Percentiles rank a stretch among this genome's conserved stretches.
These are phyloP conservation scores for Helicolenus hilgendorfi DNA, from an alignment of 2,797 vertebrate species.

Conservation along the genomic window DNA sequence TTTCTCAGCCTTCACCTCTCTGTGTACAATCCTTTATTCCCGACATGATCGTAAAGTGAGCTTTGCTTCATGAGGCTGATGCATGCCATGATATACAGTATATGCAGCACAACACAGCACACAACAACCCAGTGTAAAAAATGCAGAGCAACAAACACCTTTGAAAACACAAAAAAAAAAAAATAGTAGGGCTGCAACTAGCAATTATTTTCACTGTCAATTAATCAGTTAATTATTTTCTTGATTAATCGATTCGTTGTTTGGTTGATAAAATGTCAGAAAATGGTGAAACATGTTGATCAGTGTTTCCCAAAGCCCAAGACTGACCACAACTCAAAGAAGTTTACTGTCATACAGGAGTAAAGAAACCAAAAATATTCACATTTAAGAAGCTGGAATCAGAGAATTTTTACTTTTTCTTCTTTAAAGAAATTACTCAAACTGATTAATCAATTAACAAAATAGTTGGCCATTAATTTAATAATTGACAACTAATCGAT, in stretches of 20 bases:
- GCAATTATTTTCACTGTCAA: no score
- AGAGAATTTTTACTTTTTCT: no score
- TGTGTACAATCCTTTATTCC: background rate
- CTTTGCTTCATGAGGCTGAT: background rate
- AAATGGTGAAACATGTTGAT: background rate
- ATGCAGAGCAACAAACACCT: background rate
- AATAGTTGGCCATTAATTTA: no score
- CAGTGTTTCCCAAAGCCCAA: background rate
- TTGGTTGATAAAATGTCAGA: background rate
- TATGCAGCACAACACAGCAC: background rate
- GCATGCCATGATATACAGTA: background rate
- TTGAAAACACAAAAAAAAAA: background rate
- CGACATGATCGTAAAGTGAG: background rate
- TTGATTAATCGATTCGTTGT: no score
- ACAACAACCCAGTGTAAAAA: background rate
- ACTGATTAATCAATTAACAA: no score
- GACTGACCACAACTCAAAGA: no score
- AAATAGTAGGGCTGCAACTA: background rate
- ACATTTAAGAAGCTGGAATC: no score
- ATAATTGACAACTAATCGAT: no score
- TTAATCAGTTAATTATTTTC: no score
- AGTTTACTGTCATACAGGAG: no score
- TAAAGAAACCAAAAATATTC: no score
- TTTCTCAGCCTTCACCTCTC: background rate
- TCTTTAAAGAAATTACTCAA: no score